phyloP scores from a whole-genome alignment of 2,113 vertebrate genomes.

The Sterna hirundo region DNA sequence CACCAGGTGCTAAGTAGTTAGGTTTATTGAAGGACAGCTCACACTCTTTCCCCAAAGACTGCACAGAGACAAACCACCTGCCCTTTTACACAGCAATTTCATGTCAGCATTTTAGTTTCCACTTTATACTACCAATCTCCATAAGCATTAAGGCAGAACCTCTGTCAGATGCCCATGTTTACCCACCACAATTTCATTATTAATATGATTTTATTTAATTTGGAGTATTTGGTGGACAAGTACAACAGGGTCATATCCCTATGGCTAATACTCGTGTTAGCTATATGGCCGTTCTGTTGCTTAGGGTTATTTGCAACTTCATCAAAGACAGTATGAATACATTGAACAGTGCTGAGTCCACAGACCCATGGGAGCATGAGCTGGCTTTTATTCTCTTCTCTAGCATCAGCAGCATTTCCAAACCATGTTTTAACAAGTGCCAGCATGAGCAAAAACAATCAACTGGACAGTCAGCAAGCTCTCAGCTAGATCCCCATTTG shows the following conservation, averaged over 20 bases:
- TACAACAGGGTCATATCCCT: neutral
- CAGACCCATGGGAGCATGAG: neutral
- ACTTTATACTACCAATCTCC: neutral
- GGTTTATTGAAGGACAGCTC: neutral
- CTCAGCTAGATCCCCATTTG: neutral
- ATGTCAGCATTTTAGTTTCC: neutral
- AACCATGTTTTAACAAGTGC: neutral
- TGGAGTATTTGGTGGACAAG: neutral
- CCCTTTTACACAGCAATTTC: neutral
- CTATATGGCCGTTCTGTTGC: neutral
- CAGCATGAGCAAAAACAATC: neutral
- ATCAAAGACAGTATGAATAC: neutral
- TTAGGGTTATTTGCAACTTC: neutral
- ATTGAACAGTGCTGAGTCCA: conserved; percentile 34
- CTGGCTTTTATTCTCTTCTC: conserved; percentile 34
- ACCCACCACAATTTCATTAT: neutral
- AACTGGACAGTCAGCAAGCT: conserved; percentile 3
- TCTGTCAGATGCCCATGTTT: neutral
- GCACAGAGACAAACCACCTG: neutral
- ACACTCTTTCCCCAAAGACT: neutral
- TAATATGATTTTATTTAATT: neutral
- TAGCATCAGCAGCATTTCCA: conserved; percentile 44
- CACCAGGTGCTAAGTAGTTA: neutral
- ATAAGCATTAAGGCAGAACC: neutral
- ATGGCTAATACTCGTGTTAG: neutral